Evolutionary conservation across 2,797 vertebrate genomes (phyloP), one percentile per base, ranked within the genome.

Genomic region (Gymnothorax javanicus): DNA sequence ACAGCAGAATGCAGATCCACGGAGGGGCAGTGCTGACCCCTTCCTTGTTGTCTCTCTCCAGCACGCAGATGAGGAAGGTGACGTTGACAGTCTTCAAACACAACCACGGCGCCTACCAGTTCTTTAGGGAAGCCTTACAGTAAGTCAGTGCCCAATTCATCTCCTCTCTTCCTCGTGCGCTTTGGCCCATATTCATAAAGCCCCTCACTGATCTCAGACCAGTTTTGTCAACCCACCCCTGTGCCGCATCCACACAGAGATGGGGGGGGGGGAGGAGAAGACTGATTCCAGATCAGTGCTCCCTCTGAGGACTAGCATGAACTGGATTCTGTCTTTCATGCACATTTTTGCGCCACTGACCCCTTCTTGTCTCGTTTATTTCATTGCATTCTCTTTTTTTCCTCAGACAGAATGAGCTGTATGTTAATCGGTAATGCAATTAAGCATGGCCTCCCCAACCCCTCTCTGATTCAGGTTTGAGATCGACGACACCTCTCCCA

Each of bases 1-100:
- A 67, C 64, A 7, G 17, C 56, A 23, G n/a, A 12, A 81, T 54
- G 11, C 17, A 52, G 73, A 50, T 52, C 52, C 50, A 20, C 13
- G 23, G 43, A 54, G 50, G 75, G 13, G n/a, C n/a, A 1, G 33
- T 43, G 33, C 52, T 52, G 50, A 20, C 33, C 73, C 73, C 0
- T 17, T 33, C 7, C 13, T n/a, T 23, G n/a, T 56, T 54, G 25
- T 90, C 83, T 86, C 85, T 87, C 52, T 67, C n/a, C 90, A 99
- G 98, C 91, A 98, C 97, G 82, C 98, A 98, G 96, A 99, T 99
- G 98, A 99, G 99, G 96, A 99, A 99, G 89, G 98, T 99, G 91
- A 98, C 99, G 97, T 87, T 99, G 89, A 99, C 98, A 0, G 98
- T 99, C 88, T 99, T 99, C 92, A 99, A 98, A 94, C 98, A 99